A percentile compares a stretch with the other conserved stretches of the same genome.
Evolutionary conservation across 2,888 invertebrate species (phyloP).

Genomic region (Torymus auratus): DNA sequence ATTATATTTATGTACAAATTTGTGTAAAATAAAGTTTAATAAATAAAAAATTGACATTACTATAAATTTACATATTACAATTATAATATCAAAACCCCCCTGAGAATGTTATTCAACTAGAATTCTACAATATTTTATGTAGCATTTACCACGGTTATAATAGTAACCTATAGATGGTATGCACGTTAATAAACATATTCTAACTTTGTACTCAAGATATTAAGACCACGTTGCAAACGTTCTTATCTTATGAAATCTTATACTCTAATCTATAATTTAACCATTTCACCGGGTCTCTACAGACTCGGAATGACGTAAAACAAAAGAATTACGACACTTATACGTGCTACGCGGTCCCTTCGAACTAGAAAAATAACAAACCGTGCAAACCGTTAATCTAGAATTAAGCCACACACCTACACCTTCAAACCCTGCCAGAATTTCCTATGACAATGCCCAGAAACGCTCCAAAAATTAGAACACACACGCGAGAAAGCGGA

Average conservation of each 20-base stretch:
- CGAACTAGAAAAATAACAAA: slow-evolving; percentile 4
- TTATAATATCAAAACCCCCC: no score
- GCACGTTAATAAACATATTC: no score
- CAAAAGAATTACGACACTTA: not conserved
- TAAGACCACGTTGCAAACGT: not conserved
- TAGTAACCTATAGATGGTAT: no score
- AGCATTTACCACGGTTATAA: no score
- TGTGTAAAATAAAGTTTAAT: no score
- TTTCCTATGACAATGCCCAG: slow-evolving; percentile 6
- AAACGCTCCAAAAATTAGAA: slow-evolving; percentile 1
- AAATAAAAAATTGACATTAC: no score
- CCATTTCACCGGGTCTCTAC: not conserved
- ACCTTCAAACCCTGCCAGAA: not conserved
- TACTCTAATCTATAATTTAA: not conserved
- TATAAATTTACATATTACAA: no score
- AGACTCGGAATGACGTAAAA: slow-evolving; percentile 1
- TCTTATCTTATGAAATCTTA: not conserved
- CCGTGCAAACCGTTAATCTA: slow-evolving; percentile 6
- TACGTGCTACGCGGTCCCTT: not conserved
- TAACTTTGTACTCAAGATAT: no score
- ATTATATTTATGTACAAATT: no score
- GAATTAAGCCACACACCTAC: slow-evolving; percentile 12
- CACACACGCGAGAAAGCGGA: not conserved
- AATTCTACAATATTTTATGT: no score
- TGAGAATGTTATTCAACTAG: no score